phyloP scores from a whole-genome alignment of 2,113 vertebrate genomes.

The Smithornis capensis region DNA sequence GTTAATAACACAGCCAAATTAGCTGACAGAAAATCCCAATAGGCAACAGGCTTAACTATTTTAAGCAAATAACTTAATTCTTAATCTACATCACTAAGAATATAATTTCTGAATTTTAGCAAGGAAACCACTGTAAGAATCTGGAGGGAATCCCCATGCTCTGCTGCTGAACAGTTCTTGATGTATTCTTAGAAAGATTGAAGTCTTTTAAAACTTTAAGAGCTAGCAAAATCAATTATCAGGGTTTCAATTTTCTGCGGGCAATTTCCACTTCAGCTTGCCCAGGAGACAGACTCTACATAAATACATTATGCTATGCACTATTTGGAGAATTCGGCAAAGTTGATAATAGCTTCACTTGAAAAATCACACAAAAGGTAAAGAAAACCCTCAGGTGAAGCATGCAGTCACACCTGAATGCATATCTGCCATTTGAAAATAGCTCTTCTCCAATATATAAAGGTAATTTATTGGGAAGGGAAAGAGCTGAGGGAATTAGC shows the following conservation, averaged over 20 bases:
- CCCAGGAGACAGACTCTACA: slow-evolving; percentile 62
- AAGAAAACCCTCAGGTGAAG: slow-evolving; percentile 57
- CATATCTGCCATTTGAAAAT: slow-evolving; percentile 29
- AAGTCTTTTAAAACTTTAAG: slow-evolving; percentile 68
- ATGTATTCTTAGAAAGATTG: slow-evolving; percentile 68
- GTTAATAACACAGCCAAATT: slow-evolving; percentile 28
- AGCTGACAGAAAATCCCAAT: slow-evolving; percentile 40
- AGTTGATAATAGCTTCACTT: slow-evolving; percentile 47
- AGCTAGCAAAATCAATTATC: slow-evolving; percentile 76
- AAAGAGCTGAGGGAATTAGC: background rate
- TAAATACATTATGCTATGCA: slow-evolving; percentile 63
- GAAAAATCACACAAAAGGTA: slow-evolving; percentile 54
- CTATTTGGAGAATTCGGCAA: slow-evolving; percentile 64
- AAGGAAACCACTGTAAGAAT: slow-evolving; percentile 41
- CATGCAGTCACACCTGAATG: slow-evolving; percentile 48
- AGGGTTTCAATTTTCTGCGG: slow-evolving; percentile 71
- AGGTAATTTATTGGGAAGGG: slow-evolving; percentile 39
- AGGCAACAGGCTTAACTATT: slow-evolving; percentile 45
- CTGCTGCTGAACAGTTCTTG: slow-evolving; percentile 62
- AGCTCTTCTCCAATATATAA: slow-evolving; percentile 33
- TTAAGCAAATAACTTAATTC: slow-evolving; percentile 70
- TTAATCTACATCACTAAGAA: slow-evolving; percentile 58
- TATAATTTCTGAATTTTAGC: slow-evolving; percentile 36
- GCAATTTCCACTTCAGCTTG: slow-evolving; percentile 70
- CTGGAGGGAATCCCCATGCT: slow-evolving; percentile 36